Evolutionary conservation across 2,888 invertebrate species (phyloP).

Genomic region (Drosophila nigritarsus): DNA sequence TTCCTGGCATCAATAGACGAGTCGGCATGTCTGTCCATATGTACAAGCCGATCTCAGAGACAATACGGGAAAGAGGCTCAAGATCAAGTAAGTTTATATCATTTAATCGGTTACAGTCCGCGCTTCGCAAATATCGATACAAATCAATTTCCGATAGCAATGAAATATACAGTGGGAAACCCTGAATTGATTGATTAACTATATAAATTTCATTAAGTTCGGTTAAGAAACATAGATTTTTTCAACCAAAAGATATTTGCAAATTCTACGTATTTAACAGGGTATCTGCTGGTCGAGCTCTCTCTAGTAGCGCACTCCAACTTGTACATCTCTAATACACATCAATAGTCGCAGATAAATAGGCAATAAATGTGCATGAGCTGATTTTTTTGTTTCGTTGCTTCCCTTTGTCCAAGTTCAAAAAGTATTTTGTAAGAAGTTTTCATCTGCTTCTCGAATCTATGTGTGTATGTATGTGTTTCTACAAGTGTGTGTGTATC

Average conservation of each 20-base stretch:
- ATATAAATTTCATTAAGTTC: neutral
- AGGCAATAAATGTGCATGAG: constrained; percentile 74
- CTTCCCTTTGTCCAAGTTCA: constrained; percentile 43
- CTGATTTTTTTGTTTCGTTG: constrained; percentile 34
- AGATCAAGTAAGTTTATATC: neutral
- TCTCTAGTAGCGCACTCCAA: neutral
- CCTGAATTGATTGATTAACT: neutral
- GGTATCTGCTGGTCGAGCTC: neutral
- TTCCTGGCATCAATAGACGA: neutral
- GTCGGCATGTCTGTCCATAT: neutral
- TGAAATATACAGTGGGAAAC: neutral
- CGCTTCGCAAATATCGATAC: neutral
- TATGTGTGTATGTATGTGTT: too few relatives aligned
- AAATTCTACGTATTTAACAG: neutral
- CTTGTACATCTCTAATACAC: constrained; percentile 11
- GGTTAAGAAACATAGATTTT: neutral
- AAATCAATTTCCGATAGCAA: too few relatives aligned
- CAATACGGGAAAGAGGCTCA: neutral
- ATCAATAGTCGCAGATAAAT: constrained; percentile 59
- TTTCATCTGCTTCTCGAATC: constrained; percentile 17
- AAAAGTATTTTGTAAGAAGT: constrained; percentile 37
- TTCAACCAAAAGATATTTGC: too few relatives aligned
- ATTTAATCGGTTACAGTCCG: too few relatives aligned
- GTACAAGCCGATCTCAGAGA: neutral
- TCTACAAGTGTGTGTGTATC: too few relatives aligned